Conservation (phyloP, 2,113 vertebrate genomes). For the Ceratotherium simum region DNA sequence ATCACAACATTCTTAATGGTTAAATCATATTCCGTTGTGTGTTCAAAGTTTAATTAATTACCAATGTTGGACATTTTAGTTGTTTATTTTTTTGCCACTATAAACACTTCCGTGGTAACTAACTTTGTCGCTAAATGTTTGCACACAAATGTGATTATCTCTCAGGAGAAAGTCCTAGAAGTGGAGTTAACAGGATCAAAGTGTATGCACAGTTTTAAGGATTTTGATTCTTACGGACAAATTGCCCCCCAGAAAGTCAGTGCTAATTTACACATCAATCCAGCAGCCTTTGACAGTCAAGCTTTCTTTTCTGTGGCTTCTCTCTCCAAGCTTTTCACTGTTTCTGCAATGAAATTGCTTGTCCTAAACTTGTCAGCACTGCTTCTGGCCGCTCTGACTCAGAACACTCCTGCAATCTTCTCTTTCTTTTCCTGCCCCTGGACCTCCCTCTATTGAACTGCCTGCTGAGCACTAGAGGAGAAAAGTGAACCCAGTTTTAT, state of each 20-base stretch:
- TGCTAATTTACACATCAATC: neutral
- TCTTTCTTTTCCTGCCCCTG: neutral
- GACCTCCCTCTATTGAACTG: neutral
- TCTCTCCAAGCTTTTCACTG: slow-evolving; percentile 18
- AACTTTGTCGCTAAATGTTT: slow-evolving; percentile 43
- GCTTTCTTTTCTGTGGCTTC: slow-evolving; percentile 23
- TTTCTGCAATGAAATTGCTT: neutral
- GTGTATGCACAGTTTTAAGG: neutral
- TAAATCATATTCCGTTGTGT: neutral
- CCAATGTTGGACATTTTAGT: neutral
- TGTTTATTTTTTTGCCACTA: slow-evolving; percentile 29
- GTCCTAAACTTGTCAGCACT: neutral
- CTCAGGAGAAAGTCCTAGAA: neutral
- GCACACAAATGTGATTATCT: neutral
- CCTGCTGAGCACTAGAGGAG: neutral
- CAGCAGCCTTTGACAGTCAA: neutral
- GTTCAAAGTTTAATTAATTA: neutral
- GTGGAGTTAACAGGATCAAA: slow-evolving; percentile 4
- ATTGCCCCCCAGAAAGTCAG: slow-evolving; percentile 25
- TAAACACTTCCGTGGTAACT: slow-evolving; percentile 37
- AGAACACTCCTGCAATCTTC: neutral
- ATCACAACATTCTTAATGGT: neutral
- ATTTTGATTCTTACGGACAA: slow-evolving; percentile 17
- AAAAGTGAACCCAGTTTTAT: slow-evolving; percentile 22
- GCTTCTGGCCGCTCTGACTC: neutral